Evolutionary conservation across 2,797 vertebrate genomes (phyloP), one percentile per base, ranked within the genome.

Genomic region (Argentina silus): DNA sequence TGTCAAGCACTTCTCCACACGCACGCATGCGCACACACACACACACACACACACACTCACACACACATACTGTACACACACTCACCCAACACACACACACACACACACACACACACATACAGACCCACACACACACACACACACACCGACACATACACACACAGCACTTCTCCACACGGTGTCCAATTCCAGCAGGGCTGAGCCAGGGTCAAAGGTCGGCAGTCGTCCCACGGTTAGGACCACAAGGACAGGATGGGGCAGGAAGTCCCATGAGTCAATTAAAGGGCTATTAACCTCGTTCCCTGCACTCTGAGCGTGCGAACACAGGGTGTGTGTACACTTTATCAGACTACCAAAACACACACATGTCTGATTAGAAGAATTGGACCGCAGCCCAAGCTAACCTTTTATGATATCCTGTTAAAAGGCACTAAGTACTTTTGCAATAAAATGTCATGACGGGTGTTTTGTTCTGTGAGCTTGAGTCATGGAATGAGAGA

Each of bases 291-390:
- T n/a, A 23, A 73, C 51, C 77, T 70, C 73, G 78, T 76, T 84
- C 62, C 19, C 65, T 6, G 48, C 51, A n/a, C 14, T n/a, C 14
- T 2, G n/a, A 44, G 8, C 3, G 27, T 55, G 64, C 4, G 19
- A 0, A 7, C 50, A 6, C 21, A 69, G 77, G 84, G 86, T 83
- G 83, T 79, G 69, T 77, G 69, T 66, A 61, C 0, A 50, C 75
- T 75, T 66, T 70, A 79, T 76, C 78, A 61, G 65, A 85, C 83
- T 83, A 88, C 80, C 80, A 66, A 74, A 12, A 68, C 78, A 66
- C 53, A 72, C 67, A 8, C 7, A 74, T 23, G 43, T 62, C 7
- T 65, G 78, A 88, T 83, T 83, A 85, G 73, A 74, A 27, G 67
- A 69, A 42, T 51, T 59, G 7, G 66, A 57, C 68, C 1, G 3